These are phyloP conservation scores for Sylvia atricapilla DNA, from an alignment of 2,113 vertebrate species.

Conservation along the genomic window DNA sequence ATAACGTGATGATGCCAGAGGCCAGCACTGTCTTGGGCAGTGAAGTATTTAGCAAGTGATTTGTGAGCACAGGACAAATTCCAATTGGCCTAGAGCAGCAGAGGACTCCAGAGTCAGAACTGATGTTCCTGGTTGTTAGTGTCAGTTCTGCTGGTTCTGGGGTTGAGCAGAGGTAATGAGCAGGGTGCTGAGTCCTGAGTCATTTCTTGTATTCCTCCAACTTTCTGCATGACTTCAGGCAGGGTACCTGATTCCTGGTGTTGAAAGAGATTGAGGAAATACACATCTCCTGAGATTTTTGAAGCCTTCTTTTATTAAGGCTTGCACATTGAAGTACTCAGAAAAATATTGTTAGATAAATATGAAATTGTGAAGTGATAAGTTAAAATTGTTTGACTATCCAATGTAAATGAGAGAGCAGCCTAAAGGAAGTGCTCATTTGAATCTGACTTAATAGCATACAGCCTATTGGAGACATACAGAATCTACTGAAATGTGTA, in stretches of 20 bases:
- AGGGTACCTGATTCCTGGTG: background rate
- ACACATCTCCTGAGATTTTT: background rate
- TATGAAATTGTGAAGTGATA: background rate
- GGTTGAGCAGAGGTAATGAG: background rate
- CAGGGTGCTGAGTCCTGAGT: background rate
- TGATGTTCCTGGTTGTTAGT: background rate
- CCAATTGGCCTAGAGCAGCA: background rate
- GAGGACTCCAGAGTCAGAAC: background rate
- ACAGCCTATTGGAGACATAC: background rate
- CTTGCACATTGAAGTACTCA: background rate
- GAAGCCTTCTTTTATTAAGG: background rate
- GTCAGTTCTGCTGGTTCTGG: background rate
- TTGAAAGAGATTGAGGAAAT: background rate
- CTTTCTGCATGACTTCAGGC: background rate
- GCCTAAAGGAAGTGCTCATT: background rate
- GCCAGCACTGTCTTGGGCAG: background rate
- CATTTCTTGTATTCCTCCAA: background rate
- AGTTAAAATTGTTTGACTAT: background rate
- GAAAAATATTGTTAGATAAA: background rate
- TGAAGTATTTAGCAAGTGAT: slow-evolving; percentile 33
- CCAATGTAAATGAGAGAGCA: background rate
- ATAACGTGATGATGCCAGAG: background rate
- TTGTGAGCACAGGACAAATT: slow-evolving; percentile 12
- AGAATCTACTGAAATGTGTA: background rate
- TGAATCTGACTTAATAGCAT: background rate